Evolutionary conservation across 37 sponge, comb jelly and placozoan species (phyloP), one percentile per base, ranked within the genome.

Genomic region (Mnemiopsis leidyi): DNA sequence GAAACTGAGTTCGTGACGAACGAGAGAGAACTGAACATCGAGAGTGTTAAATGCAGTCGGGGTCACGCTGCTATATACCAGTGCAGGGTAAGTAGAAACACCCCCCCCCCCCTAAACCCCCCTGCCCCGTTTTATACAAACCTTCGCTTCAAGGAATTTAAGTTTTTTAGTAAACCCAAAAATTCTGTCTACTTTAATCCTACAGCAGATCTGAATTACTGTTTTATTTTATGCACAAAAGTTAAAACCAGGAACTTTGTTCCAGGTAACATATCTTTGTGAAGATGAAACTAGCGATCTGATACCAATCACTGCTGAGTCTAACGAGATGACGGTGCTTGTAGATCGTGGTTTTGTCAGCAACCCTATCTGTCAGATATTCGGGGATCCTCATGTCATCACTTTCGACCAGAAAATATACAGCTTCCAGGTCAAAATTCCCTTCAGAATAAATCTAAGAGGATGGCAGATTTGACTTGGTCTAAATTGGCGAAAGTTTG

Each of bases 321-420:
- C 61, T 48, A 13, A 13, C 9, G 61, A 48, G 61, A 13, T 48
- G 61, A 48, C 61, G 13, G 9, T 48, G 13, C 5, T 48, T 5
- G 61, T 48, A 13, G 61, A 48, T 13, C 5, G 61, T 18, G 61
- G 61, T 48, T 48, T 48, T 13, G 61, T 48, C 61, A 48, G 61
- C 13, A 48, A 48, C 13, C 75, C 75, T 25, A 5, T n/a, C 30
- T 71, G 75, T 28, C 75, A 71, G 30, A 28, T 71, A 28, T 71
- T 71, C 30, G 75, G 75, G 75, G 75, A 71, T 71, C 75, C 75
- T 28, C 26, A n/a, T 18, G 75, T 71, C 21, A 71, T 71, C 75
- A 71, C 75, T 23, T 71, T 71, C 30, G 75, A 71, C n/a, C 61
- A 48, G 61, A 48, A 48, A 13, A 48, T 48, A 48, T 48, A 48